These are phyloP conservation scores for Oncopodura yosiiana DNA, from an alignment of 1,140 invertebrate species.

Conservation along the genomic window DNA sequence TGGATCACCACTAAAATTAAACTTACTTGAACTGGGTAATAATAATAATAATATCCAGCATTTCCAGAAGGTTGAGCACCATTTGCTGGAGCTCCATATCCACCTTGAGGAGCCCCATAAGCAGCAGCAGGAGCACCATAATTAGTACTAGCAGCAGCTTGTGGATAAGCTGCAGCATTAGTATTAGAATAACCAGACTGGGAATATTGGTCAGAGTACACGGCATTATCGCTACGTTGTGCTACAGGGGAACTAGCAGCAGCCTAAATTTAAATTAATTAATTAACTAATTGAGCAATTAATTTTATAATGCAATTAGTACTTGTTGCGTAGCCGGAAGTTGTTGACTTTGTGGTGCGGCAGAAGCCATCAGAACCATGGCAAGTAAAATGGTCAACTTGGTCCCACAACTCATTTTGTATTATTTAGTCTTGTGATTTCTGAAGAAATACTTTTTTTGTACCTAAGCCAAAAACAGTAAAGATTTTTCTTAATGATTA, in stretches of 20 bases:
- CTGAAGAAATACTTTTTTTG: too few relatives aligned
- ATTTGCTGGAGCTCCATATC: conserved; percentile 17
- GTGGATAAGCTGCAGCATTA: conserved; percentile 1
- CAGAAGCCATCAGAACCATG: conserved; percentile 30
- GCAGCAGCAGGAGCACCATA: conserved; percentile 18
- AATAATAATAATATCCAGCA: conserved; percentile 34
- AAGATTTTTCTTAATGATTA: too few relatives aligned
- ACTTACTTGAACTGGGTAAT: conserved; percentile 35
- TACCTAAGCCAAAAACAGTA: too few relatives aligned
- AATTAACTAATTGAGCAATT: background rate
- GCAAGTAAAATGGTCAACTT: conserved; percentile 30
- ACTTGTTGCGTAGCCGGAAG: conserved; percentile 28
- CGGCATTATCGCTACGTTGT: conserved; percentile 34
- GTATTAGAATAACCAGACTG: conserved; percentile 5
- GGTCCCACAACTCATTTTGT: too few relatives aligned
- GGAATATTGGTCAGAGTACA: conserved; percentile 23
- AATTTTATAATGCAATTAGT: background rate
- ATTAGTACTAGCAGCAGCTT: conserved; percentile 1
- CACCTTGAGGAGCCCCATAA: conserved; percentile 9
- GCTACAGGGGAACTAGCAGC: conserved; percentile 22
- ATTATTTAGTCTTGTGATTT: too few relatives aligned
- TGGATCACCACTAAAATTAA: too few relatives aligned
- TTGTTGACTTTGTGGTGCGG: conserved; percentile 32
- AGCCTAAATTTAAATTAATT: background rate
- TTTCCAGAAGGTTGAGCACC: conserved; percentile 18